Evolutionary conservation across 2,888 invertebrate species (phyloP).

Genomic region (Rhamphomyia laevipes): DNA sequence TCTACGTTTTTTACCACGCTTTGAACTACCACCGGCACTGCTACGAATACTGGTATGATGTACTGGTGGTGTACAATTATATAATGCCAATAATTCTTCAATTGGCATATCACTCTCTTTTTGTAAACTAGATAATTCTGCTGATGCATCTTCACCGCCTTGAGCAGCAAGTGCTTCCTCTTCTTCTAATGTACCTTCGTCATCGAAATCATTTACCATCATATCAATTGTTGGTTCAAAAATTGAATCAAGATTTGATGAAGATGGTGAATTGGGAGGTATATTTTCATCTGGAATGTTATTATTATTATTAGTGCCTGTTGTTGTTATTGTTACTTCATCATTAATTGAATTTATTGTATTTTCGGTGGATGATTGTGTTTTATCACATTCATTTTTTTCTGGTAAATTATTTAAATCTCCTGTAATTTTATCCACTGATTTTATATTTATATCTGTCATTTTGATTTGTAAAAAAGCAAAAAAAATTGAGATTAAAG

Average conservation of each 20-base stretch:
- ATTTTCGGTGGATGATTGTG: too few species aligned
- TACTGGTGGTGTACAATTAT: conserved; percentile 52
- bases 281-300: too few species aligned
- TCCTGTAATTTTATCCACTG: too few species aligned
- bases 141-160: conserved; percentile 71
- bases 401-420: too few species aligned
- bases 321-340: too few species aligned
- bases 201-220: conserved; percentile 96
- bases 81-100: conserved; percentile 82
- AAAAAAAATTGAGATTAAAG: too few species aligned
- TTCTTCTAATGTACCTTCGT: conserved; percentile 92
- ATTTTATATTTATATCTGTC: too few species aligned
- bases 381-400: too few species aligned
- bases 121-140: conserved; percentile 79
- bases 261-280: background rate
- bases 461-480: too few species aligned
- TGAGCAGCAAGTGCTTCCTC: conserved; percentile 90
- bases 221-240: conserved; percentile 93
- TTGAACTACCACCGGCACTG: conserved; percentile 7
- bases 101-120: conserved; percentile 93
- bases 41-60: conserved; percentile 19
- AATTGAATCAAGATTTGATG: conserved; percentile 36
- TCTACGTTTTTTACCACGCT: background rate
- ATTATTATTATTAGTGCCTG: too few species aligned
- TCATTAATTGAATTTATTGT: too few species aligned